These are phyloP conservation scores for Crenichthys baileyi DNA, from an alignment of 2,797 vertebrate species.

Conservation along the genomic window DNA sequence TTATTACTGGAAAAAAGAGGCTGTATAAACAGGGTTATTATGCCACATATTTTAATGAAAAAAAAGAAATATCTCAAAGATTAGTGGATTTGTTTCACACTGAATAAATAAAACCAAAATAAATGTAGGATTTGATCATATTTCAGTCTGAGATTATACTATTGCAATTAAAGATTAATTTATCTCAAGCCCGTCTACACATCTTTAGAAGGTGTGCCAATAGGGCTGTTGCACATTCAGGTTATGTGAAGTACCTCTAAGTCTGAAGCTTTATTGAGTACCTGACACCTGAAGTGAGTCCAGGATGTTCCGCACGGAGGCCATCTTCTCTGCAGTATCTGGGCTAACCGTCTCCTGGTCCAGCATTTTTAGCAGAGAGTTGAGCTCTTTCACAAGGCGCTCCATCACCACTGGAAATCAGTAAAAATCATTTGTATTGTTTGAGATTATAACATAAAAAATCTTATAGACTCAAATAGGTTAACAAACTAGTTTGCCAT, in stretches of 20 bases:
- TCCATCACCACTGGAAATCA: slow-evolving; percentile 84
- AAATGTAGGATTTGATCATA: background rate
- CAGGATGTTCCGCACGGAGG: slow-evolving; percentile 88
- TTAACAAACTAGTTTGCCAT: background rate
- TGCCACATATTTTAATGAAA: background rate
- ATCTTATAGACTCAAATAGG: background rate
- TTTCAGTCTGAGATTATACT: background rate
- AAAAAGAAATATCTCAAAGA: background rate
- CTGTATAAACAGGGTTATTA: background rate
- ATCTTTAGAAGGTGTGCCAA: background rate
- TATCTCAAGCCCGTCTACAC: background rate
- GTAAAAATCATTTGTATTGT: background rate
- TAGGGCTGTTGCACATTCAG: background rate
- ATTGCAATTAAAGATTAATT: background rate
- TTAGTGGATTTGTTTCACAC: background rate
- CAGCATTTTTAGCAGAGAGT: slow-evolving; percentile 90
- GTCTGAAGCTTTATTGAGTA: slow-evolving; percentile 36
- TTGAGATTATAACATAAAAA: background rate
- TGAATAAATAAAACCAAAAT: background rate
- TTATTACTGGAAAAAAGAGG: background rate
- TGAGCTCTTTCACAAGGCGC: slow-evolving; percentile 91
- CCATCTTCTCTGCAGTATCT: slow-evolving; percentile 91
- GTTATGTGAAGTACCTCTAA: background rate
- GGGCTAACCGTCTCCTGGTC: slow-evolving; percentile 93
- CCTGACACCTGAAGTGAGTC: slow-evolving; percentile 88